A percentile compares a stretch with the other conserved stretches of the same genome.
phyloP scores from a whole-genome alignment of 2,113 vertebrate genomes.

The Anthoscopus minutus region DNA sequence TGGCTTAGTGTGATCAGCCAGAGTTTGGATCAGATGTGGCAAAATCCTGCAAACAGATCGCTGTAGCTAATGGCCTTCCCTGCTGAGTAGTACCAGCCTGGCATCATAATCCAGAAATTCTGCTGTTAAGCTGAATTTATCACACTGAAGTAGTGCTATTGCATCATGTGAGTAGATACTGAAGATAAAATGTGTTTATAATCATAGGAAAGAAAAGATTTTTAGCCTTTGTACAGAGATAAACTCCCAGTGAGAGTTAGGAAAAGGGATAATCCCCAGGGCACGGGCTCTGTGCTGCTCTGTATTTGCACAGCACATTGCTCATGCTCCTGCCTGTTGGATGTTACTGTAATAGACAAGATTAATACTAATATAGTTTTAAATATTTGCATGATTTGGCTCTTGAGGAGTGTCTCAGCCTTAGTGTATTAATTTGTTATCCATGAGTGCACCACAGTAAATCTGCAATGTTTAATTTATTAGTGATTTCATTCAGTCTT shows the following conservation, averaged over 20 bases:
- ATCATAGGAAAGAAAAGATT: neutral
- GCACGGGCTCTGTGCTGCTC: neutral
- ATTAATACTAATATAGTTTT: neutral
- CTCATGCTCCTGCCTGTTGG: neutral
- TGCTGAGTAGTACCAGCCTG: neutral
- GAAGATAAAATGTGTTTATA: neutral
- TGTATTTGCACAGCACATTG: neutral
- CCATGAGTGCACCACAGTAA: neutral
- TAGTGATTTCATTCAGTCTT: neutral
- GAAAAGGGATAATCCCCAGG: neutral
- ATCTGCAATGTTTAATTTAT: neutral
- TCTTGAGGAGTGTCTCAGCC: neutral
- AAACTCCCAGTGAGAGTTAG: neutral
- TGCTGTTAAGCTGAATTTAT: neutral
- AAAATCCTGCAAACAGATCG: neutral
- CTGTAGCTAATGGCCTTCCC: neutral
- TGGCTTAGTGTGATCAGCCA: neutral
- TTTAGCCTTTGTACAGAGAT: neutral
- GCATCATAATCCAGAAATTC: neutral
- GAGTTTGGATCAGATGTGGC: neutral
- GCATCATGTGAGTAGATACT: neutral
- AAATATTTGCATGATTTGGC: neutral
- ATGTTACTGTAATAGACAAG: neutral
- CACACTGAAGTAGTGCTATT: neutral
- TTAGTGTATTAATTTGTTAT: neutral